A percentile compares a stretch with the other conserved stretches of the same genome.
These are phyloP conservation scores for Bubo blakistoni DNA, from an alignment of 2,113 vertebrate genomes.

Conservation along the genomic window DNA sequence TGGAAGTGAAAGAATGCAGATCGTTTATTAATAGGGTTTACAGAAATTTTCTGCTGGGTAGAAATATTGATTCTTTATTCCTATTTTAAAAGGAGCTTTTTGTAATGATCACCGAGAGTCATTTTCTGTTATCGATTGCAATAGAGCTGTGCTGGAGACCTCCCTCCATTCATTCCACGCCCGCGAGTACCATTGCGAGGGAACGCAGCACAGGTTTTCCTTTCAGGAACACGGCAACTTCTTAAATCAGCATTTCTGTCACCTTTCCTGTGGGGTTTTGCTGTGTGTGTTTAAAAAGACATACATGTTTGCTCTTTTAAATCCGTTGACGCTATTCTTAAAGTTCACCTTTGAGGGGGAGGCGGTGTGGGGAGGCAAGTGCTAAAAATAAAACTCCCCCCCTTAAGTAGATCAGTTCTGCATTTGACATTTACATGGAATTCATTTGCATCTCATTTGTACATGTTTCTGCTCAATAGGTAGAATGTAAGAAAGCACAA, in stretches of 20 bases:
- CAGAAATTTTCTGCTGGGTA: constrained; percentile 13
- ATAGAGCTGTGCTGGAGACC: not conserved
- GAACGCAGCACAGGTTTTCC: not conserved
- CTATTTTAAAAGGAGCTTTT: constrained; percentile 45
- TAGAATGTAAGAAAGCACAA: constrained; percentile 99
- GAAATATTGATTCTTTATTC: constrained; percentile 50
- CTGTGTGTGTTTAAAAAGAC: constrained; percentile 35
- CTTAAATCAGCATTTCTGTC: constrained; percentile 12
- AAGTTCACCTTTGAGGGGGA: constrained; percentile 54
- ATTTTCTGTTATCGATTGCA: not conserved
- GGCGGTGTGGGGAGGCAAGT: not conserved
- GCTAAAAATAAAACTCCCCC: constrained; percentile 75
- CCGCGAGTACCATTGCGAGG: not conserved
- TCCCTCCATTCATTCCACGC: not conserved
- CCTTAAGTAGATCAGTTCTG: constrained; percentile 69
- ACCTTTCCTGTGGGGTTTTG: not conserved
- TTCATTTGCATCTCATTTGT: constrained; percentile 84
- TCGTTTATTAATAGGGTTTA: constrained; percentile 4
- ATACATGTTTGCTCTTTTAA: constrained; percentile 48
- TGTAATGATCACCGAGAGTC: constrained; percentile 28
- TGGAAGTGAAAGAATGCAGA: constrained; percentile 29
- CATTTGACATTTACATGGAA: constrained; percentile 81
- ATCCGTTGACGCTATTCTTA: constrained; percentile 49
- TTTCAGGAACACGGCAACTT: not conserved
- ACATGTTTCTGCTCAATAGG: constrained; percentile 84